phyloP scores from a whole-genome alignment of 2,888 invertebrate species.

The Eurytoma californica region DNA sequence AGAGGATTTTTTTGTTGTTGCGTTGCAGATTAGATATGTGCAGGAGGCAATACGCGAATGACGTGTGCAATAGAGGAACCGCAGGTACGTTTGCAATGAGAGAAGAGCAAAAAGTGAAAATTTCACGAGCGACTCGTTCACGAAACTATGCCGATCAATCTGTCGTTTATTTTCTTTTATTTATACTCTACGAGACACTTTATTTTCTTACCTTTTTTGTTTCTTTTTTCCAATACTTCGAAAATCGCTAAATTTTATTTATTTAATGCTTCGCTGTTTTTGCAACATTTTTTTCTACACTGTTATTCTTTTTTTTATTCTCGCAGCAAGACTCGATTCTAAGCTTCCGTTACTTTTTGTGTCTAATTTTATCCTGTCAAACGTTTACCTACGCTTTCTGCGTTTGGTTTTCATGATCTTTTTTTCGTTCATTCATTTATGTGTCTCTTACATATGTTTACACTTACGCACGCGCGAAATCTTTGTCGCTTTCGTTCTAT shows the following conservation, averaged over 20 bases:
- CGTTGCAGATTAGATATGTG: constrained; percentile 99
- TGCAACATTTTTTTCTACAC: constrained; percentile 52
- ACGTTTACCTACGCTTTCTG: constrained; percentile 46
- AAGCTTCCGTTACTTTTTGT: constrained; percentile 39
- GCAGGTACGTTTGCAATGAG: constrained; percentile 86
- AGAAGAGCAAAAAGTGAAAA: constrained; percentile 43
- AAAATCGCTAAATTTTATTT: neutral
- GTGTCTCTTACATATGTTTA: constrained; percentile 44
- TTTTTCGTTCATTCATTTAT: constrained; percentile 42
- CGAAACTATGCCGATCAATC: constrained; percentile 7
- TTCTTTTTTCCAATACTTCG: constrained; percentile 7
- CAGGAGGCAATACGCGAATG: constrained; percentile 95
- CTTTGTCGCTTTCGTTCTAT: constrained; percentile 32
- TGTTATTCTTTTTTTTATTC: constrained; percentile 41
- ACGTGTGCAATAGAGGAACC: constrained; percentile 98
- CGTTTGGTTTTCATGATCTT: constrained; percentile 45
- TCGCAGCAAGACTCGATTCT: constrained; percentile 38
- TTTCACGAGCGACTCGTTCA: constrained; percentile 16
- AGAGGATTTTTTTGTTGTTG: constrained; percentile 78
- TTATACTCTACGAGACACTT: constrained; percentile 40
- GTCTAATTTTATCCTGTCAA: constrained; percentile 45
- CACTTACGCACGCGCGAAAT: constrained; percentile 36
- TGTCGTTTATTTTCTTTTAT: constrained; percentile 6
- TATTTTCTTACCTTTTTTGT: constrained; percentile 4
- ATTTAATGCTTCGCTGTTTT: constrained; percentile 44